Evolutionary conservation across 1,140 invertebrate genomes (phyloP), one percentile per base, ranked within the genome.

Genomic region (Pachypsylla venusta): DNA sequence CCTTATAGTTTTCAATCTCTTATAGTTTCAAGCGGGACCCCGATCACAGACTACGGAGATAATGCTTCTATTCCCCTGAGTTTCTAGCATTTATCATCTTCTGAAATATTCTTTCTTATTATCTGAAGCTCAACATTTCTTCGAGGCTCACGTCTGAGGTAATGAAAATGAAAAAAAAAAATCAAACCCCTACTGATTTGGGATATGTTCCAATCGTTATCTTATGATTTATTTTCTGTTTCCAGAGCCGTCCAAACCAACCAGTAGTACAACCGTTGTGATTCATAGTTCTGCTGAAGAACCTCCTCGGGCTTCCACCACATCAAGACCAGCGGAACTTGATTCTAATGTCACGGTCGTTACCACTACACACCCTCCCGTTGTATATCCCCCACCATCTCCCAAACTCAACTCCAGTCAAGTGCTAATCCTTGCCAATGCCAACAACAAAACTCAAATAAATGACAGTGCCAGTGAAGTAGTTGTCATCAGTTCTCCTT

Each of bases 381-480:
- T 85, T 1, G 74, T 88, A 35, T 64, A 65, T 35, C 63, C 63
- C 25, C 67, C 67, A 56, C 62, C 61, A 19, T 60, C 42, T 25
- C 1, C 42, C 54, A 22, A 71, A 69, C 35, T 70, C 70, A 40
- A 71, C 71, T 25, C 66, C 70, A 74, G 71, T 30, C 84, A 88
- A 66, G 85, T 87, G 19, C 77, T 87, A 0, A 86, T 88, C 24
- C 82, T 88, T 2, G 79, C 84, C 0, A 85, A 87, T 59, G 83
- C 83, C 63, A 78, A 77, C 1, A 84, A 83, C 63, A 84, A 83
- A 69, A 84, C 82, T 2, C 78, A 76, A 61, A 72, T 78, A 2
- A 73, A 71, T 25, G 65, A 64, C 30, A 63, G 60, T 35, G 61
- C 61, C 25, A 58, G 59, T 55, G 66, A 68, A 13, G 61, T 65